Percentiles rank a stretch among this genome's conserved stretches.
phyloP scores from a whole-genome alignment of 2,113 vertebrate species.

The Emydocephalus ijimae region DNA sequence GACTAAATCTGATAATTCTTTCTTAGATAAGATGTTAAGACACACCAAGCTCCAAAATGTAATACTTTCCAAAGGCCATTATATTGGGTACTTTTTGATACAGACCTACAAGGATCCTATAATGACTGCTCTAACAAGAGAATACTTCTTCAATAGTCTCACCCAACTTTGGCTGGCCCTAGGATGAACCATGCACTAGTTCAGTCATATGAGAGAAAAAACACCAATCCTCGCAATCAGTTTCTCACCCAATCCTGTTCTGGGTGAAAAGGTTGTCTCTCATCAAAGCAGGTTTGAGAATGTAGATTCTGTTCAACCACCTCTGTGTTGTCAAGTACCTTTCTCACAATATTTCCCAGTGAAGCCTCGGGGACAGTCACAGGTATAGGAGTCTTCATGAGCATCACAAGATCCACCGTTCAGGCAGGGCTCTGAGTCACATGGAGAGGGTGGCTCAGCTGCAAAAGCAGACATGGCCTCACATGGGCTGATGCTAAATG shows the following conservation, averaged over 20 bases:
- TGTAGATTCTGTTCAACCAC: not conserved
- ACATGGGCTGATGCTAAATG: conserved; percentile 13
- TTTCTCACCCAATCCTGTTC: not conserved
- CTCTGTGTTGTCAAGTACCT: conserved; percentile 69
- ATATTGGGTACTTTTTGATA: not conserved
- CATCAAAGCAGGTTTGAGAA: not conserved
- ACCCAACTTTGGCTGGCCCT: not conserved
- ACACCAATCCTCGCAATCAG: not conserved
- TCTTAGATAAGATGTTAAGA: not conserved
- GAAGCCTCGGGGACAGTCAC: conserved; percentile 87
- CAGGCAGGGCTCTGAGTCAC: conserved; percentile 93
- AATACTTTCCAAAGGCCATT: not conserved
- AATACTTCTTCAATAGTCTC: not conserved
- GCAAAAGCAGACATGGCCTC: conserved; percentile 58
- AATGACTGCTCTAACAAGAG: not conserved
- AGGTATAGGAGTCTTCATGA: conserved; percentile 82
- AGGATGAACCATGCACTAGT: not conserved
- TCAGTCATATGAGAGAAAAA: not conserved
- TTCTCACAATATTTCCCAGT: conserved; percentile 88
- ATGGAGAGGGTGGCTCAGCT: conserved; percentile 90
- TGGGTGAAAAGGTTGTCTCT: not conserved
- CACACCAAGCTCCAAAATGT: not conserved
- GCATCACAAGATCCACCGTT: conserved; percentile 91
- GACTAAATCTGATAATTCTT: too few relatives aligned
- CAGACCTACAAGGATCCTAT: not conserved